These are phyloP conservation scores for Speoplatyrhinus poulsoni DNA, from an alignment of 2,113 vertebrate genomes.

Conservation along the genomic window DNA sequence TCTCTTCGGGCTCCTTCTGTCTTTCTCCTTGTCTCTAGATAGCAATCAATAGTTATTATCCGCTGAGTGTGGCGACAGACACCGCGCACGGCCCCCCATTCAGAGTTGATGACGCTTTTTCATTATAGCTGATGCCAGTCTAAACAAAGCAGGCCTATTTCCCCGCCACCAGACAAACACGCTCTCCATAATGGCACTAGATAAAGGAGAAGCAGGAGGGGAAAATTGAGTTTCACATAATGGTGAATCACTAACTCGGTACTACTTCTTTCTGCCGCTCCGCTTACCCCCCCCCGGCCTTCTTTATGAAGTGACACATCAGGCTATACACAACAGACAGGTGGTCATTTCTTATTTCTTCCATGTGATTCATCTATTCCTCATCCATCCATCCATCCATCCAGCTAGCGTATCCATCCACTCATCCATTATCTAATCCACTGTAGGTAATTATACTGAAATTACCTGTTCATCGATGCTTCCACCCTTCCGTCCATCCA, in stretches of 20 bases:
- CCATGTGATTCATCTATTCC: not conserved
- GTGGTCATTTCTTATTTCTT: constrained; percentile 54
- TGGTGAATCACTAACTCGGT: constrained; percentile 70
- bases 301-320: constrained; percentile 41
- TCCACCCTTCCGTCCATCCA: constrained; percentile 29
- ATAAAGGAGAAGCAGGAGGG: constrained; percentile 71
- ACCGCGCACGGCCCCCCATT: constrained; percentile 59
- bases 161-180: constrained; percentile 73
- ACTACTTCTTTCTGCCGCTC: constrained; percentile 54
- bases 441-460: constrained; percentile 1
- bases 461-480: constrained; percentile 30
- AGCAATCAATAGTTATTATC: constrained; percentile 80
- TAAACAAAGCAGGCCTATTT: constrained; percentile 77
- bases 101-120: constrained; percentile 78
- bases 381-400: not conserved
- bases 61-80: constrained; percentile 66
- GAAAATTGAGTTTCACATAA: constrained; percentile 78
- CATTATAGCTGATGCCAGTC: constrained; percentile 78
- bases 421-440: constrained; percentile 19
- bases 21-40: constrained; percentile 59
- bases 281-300: constrained; percentile 37
- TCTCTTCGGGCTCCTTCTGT: constrained; percentile 46
- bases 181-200: constrained; percentile 71
- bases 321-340: constrained; percentile 27
- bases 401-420: constrained; percentile 26